Evolutionary conservation across 2,888 invertebrate genomes (phyloP), one percentile per base, ranked within the genome.

Genomic region (Apodemia hepburni): DNA sequence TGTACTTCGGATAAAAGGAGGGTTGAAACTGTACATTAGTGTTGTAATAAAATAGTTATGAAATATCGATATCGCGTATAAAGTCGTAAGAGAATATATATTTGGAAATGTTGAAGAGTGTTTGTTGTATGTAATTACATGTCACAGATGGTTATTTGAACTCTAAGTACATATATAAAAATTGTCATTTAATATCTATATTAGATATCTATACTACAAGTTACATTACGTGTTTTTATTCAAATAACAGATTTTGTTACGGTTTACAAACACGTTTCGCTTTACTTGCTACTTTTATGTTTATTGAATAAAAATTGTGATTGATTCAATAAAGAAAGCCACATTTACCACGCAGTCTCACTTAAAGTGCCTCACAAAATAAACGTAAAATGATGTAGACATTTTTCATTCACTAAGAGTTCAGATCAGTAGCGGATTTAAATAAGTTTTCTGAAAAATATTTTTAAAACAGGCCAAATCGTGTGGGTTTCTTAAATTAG

Each of bases 81-180:
- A 86, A 84, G 77, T 80, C 76, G 80, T 87, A 87, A 87, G 82
- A 88, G 80, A 87, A 87, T 85, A 85, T 87, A 88, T 91, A 90
- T 89, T 89, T 89, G 88, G 83, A 87, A 86, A 82, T 78, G 87
- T 89, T 89, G 81, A 84, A 70, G 81, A 82, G 81, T 87, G 87
- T 84, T 87, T 87, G 84, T 90, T 88, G 85, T 85, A 83, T 82
- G 81, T 85, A 84, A 81, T 79, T 84, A 80, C 81, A 79, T 81
- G 84, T 84, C 82, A 80, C 84, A 84, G 83, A 81, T 82, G 80
- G 82, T 77, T 82, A 82, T 82, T 82, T 82, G 81, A 86, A 85
- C 81, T 85, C 78, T 82, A 75, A 71, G 70, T 76, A 47, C 45
- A 47, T 47, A 83, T 78, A 77, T 80, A 71, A 70, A 68, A 69